A percentile compares a stretch with the other conserved stretches of the same genome.
These are phyloP conservation scores for Cygnus atratus DNA, from an alignment of 2,113 vertebrate species.

Conservation along the genomic window DNA sequence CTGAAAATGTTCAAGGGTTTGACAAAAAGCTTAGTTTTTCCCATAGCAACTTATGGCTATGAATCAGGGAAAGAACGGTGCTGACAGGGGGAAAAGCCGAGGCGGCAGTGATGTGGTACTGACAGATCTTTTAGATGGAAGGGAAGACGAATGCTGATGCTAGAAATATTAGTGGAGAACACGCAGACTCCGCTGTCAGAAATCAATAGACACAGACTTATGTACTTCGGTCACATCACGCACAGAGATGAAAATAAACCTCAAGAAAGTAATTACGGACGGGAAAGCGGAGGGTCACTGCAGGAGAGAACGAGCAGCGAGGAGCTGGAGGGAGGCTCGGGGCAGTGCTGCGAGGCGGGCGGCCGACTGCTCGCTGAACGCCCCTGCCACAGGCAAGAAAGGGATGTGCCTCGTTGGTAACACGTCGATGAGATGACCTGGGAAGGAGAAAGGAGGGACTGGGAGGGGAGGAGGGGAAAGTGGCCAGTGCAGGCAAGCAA, in stretches of 20 bases:
- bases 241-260: slow-evolving; percentile 46
- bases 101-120: slow-evolving; percentile 35
- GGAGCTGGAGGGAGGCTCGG: neutral
- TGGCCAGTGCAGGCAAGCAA: neutral
- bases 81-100: slow-evolving; percentile 40
- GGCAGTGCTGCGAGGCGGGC: neutral
- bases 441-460: neutral
- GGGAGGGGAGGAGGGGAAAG: neutral
- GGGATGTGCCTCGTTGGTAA: neutral
- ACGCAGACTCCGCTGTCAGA: slow-evolving; percentile 59
- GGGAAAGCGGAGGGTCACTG: neutral
- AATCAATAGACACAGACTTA: slow-evolving; percentile 61
- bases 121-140: slow-evolving; percentile 50
- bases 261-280: slow-evolving; percentile 18
- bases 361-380: fast-evolving
- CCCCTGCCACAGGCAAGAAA: neutral
- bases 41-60: slow-evolving; percentile 22
- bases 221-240: slow-evolving; percentile 42
- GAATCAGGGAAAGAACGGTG: slow-evolving; percentile 55
- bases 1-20: slow-evolving; percentile 14
- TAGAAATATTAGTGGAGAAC: slow-evolving; percentile 57
- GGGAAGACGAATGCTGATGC: slow-evolving; percentile 62
- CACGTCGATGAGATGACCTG: fast-evolving
- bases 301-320: neutral
- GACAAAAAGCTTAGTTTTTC: slow-evolving; percentile 59